Base-by-base conservation (phyloP, 2,797 vertebrate genomes). In the Liasis olivaceus region DNA sequence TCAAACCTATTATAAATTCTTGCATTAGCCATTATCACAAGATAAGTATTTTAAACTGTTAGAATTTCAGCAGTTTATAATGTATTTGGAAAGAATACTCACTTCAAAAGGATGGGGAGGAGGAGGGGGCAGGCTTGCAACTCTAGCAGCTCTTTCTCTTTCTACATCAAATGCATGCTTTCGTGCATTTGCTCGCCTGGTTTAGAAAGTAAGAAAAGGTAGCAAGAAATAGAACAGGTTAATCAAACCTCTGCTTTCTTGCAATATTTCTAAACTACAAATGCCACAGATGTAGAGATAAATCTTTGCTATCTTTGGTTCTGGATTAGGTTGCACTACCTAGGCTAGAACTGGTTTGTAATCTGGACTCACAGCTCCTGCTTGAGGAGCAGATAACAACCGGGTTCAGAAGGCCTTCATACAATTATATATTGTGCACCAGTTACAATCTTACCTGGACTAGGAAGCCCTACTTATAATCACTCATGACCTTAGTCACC, bases 81-180 rank as follows among this genome's bases (percentile, higher is more conserved):
- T 62, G 69, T 87, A 90, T 54, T 12, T 81, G 51, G 51, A 84
- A 56, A 42, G 1, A 88, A 69, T 69, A 92, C 85, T 1, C 47
- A 99, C 99, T 98, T 99, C 98, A 91, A 98, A 96, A 54, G 98
- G 98, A 93, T 95, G 93, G 13, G 98, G 97, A 0, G 96, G 98
- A 86, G 98, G 98, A 0, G 97, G 97, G 0, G 99, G 99, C 9
- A 99, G 98, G 91, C 98, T 98, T 64, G 98, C 98, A 89, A 99
- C 97, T 96, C 97, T 98, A 4, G 98, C 97, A 2, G 99, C 98
- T 95, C 99, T 98, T 92, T 98, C 97, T 96, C 98, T 99, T 96
- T 99, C 99, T 17, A 98, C 93, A 93, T 98, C 96, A 36, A 99
- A 96, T 1, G 98, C 99, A 91, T 96, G 98, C 92, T 97, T 99